Evolutionary conservation across 1,140 invertebrate species (phyloP).

Genomic region (Drosophila malerkotliana): DNA sequence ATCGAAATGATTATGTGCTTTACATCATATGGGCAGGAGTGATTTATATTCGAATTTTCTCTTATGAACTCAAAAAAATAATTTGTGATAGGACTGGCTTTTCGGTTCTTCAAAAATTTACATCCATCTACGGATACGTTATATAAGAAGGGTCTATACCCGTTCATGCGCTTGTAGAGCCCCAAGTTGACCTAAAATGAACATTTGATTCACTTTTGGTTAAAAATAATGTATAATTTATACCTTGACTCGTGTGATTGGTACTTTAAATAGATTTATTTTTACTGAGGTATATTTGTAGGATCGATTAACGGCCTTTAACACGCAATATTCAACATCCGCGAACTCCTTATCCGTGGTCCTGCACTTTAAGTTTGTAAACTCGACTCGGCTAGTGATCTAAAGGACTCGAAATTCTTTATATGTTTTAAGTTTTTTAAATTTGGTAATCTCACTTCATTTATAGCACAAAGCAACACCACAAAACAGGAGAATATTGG

Average conservation of each 20-base stretch:
- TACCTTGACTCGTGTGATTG: slow-evolving; percentile 2
- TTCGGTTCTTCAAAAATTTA: neutral
- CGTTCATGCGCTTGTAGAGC: slow-evolving; percentile 15
- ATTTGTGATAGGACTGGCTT: neutral
- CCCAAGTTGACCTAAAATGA: slow-evolving; percentile 4
- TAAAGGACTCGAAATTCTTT: no score
- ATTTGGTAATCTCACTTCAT: no score
- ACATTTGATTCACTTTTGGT: no score
- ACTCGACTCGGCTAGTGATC: neutral
- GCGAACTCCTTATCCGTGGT: neutral
- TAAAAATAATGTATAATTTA: neutral
- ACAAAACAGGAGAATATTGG: no score
- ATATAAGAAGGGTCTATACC: slow-evolving; percentile 27
- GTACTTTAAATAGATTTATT: neutral
- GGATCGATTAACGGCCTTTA: slow-evolving; percentile 26
- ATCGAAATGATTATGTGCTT: neutral
- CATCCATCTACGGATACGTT: slow-evolving; percentile 16
- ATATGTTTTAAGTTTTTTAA: no score
- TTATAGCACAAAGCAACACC: no score
- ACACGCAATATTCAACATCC: slow-evolving; percentile 17
- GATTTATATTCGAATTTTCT: slow-evolving; percentile 11
- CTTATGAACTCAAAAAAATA: slow-evolving; percentile 17
- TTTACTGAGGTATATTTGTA: slow-evolving; percentile 20
- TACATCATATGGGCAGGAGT: slow-evolving; percentile 12
- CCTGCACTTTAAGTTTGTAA: slow-evolving; percentile 17